phyloP scores from a whole-genome alignment of 2,797 vertebrate genomes.

The Acridotheres tristis region DNA sequence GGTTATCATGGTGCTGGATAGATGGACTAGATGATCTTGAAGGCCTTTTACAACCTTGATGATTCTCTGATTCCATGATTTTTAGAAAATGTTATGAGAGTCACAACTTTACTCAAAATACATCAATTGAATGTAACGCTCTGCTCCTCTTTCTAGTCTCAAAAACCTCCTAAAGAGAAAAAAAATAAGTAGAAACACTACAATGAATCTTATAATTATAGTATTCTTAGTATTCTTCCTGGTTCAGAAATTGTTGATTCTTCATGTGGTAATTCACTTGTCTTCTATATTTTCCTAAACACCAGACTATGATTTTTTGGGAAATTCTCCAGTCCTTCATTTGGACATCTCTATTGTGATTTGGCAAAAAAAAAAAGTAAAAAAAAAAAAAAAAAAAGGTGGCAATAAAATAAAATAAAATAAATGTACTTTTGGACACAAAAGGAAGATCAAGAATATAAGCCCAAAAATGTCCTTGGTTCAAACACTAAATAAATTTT shows the following conservation, averaged over 20 bases:
- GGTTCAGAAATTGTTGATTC: neutral
- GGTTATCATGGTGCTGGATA: neutral
- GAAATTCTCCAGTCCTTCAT: neutral
- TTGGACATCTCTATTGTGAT: neutral
- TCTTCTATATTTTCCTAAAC: neutral
- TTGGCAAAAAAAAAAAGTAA: neutral
- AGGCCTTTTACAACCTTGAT: neutral
- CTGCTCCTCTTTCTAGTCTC: neutral
- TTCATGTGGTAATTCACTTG: neutral
- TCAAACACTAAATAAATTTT: neutral
- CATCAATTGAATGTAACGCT: neutral
- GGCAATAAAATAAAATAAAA: neutral
- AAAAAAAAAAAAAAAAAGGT: no score
- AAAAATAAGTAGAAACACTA: neutral
- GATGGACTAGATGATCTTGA: neutral
- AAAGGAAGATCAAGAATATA: neutral
- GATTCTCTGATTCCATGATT: neutral
- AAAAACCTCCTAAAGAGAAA: neutral
- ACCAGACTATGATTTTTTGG: neutral
- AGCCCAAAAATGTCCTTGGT: neutral
- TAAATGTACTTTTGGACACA: neutral
- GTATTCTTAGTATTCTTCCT: neutral
- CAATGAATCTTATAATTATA: neutral
- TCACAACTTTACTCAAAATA: neutral
- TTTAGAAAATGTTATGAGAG: neutral